Conservation (phyloP, 2,113 vertebrate genomes). For the Cephalopholis sonnerati region DNA sequence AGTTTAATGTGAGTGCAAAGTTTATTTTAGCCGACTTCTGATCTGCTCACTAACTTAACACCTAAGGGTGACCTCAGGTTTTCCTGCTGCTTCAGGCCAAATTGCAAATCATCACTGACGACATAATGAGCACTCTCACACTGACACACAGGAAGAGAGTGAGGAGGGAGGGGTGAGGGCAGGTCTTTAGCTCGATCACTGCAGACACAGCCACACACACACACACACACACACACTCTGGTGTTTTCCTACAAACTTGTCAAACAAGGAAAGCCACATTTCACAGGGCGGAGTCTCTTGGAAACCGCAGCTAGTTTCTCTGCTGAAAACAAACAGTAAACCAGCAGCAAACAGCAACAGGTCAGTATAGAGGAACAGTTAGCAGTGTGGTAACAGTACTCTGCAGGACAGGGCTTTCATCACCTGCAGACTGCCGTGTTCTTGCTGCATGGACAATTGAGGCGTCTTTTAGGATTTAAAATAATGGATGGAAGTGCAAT, state of each 20-base stretch:
- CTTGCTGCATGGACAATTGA: no score
- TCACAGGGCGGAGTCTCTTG: slow-evolving; percentile 57
- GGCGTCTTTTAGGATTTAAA: no score
- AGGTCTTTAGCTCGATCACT: not conserved
- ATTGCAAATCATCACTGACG: slow-evolving; percentile 40
- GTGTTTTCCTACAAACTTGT: slow-evolving; percentile 53
- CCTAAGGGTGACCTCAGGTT: slow-evolving; percentile 8
- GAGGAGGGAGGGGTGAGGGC: slow-evolving; percentile 48
- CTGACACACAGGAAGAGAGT: slow-evolving; percentile 17
- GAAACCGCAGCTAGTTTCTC: slow-evolving; percentile 19
- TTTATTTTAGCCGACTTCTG: not conserved
- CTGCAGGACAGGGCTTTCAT: not conserved
- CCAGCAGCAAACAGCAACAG: slow-evolving; percentile 1
- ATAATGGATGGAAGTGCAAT: not conserved
- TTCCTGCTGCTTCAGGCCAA: slow-evolving; percentile 15
- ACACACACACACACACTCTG: not conserved
- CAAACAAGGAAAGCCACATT: slow-evolving; percentile 74
- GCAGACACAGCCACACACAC: not conserved
- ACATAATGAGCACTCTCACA: not conserved
- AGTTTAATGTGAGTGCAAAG: not conserved
- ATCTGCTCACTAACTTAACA: not conserved
- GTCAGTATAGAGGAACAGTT: not conserved
- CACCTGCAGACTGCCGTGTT: no score
- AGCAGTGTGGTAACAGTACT: no score
- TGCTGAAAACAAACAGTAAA: slow-evolving; percentile 38